These are phyloP conservation scores for Stenurella melanura DNA, from an alignment of 2,888 invertebrate species.

Conservation along the genomic window DNA sequence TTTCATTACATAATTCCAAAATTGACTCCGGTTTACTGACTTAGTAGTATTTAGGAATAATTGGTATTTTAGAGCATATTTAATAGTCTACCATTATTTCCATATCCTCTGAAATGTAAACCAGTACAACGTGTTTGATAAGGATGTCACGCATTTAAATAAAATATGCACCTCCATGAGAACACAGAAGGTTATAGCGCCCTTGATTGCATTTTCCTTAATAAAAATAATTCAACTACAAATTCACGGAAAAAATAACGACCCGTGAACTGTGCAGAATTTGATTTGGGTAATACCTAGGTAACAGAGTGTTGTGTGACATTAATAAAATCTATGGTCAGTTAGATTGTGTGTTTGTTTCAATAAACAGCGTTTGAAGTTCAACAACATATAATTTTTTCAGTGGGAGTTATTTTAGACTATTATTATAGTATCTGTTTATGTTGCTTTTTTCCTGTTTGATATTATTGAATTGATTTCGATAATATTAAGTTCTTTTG, in stretches of 20 bases:
- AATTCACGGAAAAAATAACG: constrained; percentile 17
- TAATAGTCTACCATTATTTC: no score
- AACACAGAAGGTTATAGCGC: background rate
- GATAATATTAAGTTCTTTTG: background rate
- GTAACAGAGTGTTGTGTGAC: background rate
- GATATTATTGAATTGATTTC: no score
- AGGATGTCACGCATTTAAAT: background rate
- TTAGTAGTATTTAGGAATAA: no score
- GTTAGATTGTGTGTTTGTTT: background rate
- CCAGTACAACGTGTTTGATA: background rate
- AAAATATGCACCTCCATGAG: background rate
- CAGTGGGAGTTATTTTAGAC: background rate
- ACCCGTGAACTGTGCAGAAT: constrained; percentile 23
- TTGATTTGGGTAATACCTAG: constrained; percentile 2
- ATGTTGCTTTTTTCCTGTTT: no score
- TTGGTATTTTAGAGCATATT: no score
- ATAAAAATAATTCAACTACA: background rate
- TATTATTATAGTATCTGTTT: background rate
- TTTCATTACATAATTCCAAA: no score
- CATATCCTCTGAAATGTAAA: no score
- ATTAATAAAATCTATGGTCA: background rate
- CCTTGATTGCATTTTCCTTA: background rate
- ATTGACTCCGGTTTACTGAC: no score
- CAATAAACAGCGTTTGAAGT: background rate
- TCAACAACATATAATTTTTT: background rate